Evolutionary conservation across 2,113 vertebrate genomes (phyloP).

Genomic region (Tinamus guttatus): DNA sequence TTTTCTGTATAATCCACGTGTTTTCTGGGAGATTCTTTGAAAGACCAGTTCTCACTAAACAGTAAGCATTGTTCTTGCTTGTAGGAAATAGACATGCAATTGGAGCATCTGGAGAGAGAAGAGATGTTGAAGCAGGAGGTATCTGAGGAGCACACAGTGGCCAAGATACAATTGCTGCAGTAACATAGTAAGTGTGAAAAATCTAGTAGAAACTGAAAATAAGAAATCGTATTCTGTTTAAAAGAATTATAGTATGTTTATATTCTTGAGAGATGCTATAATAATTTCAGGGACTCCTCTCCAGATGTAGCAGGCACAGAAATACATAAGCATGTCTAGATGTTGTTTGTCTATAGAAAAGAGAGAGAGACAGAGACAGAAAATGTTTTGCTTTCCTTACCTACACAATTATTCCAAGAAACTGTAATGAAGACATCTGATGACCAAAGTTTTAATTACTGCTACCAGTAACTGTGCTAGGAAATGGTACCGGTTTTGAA

Average conservation of each 20-base stretch:
- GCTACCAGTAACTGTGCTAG: neutral
- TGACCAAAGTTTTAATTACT: neutral
- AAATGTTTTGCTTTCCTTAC: neutral
- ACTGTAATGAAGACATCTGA: neutral
- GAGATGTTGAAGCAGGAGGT: neutral
- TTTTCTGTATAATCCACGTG: neutral
- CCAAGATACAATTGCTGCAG: neutral
- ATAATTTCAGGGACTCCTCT: neutral
- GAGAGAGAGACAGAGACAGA: neutral
- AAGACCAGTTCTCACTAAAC: neutral
- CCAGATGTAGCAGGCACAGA: neutral
- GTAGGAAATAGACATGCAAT: neutral
- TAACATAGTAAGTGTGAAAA: neutral
- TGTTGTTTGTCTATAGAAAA: neutral
- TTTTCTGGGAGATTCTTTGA: neutral
- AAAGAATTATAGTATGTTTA: rapidly evolving
- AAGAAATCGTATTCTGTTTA: neutral
- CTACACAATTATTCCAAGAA: neutral
- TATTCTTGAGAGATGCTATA: neutral
- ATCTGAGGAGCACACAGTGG: neutral
- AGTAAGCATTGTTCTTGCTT: neutral
- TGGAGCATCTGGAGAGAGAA: neutral
- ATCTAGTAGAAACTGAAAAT: neutral
- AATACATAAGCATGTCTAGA: rapidly evolving
- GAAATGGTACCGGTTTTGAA: constrained; percentile 9